These are phyloP conservation scores for Karalla daura DNA, from an alignment of 2,797 vertebrate genomes.

Conservation along the genomic window DNA sequence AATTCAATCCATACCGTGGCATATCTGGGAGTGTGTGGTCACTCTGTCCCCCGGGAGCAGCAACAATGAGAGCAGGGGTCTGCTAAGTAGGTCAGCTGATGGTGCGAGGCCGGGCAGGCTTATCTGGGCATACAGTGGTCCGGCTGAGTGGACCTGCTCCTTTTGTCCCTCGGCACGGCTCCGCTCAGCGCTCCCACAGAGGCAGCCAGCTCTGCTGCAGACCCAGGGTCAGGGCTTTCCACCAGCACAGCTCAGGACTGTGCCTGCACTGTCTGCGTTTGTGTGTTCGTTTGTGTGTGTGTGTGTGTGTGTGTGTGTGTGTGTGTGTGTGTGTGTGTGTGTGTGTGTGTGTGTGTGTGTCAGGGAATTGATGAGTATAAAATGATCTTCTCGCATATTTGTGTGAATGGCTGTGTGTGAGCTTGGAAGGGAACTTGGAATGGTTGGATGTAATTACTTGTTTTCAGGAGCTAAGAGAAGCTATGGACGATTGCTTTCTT, in stretches of 20 bases:
- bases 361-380: slow-evolving; percentile 2
- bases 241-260: slow-evolving; percentile 40
- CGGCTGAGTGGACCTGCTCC: slow-evolving; percentile 67
- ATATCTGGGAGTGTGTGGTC: slow-evolving; percentile 34
- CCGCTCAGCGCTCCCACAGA: slow-evolving; percentile 66
- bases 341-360: slow-evolving; percentile 18
- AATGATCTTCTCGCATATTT: background rate
- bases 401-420: no score
- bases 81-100: slow-evolving; percentile 78
- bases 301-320: background rate
- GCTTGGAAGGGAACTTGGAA: no score
- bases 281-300: slow-evolving; percentile 18
- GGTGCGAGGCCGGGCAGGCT: slow-evolving; percentile 68
- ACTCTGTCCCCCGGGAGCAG: slow-evolving; percentile 40
- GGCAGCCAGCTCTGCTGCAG: slow-evolving; percentile 57
- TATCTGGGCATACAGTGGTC: slow-evolving; percentile 73
- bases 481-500: no score
- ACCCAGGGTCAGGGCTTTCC: slow-evolving; percentile 69
- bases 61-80: slow-evolving; percentile 63
- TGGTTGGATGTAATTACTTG: no score
- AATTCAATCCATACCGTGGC: background rate
- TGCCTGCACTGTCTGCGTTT: slow-evolving; percentile 17
- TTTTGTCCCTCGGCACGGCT: slow-evolving; percentile 71
- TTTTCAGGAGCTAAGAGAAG: no score
- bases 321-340: slow-evolving; percentile 22